Evolutionary conservation across 2,797 vertebrate genomes (phyloP), one percentile per base, ranked within the genome.

Genomic region (Chlorospingus semifuscus): DNA sequence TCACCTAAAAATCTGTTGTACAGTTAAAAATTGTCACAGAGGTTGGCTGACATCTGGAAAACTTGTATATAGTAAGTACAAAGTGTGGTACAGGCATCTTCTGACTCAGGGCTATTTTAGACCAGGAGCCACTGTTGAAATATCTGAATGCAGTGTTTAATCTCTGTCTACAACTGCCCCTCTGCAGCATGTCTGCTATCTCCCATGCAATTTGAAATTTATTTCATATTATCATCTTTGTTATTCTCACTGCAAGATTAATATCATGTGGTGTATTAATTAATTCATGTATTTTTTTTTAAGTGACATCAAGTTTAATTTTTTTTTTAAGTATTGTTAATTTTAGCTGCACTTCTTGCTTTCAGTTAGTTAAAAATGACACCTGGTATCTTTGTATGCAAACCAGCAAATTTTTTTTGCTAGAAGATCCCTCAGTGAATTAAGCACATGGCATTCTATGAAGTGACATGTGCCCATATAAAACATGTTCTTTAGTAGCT

Each of bases 1-100:
- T 94, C 75, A 87, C 75, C 75, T 91, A 70, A 87, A 95, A 83
- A 37, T 87, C 60, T 77, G 56, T 72, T 46, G 56, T 77, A 60
- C 71, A 90, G 44, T 66, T 93, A 70, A 87, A 42, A 37, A 69
- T 70, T 77, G 47, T 90, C 52, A 53, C 29, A 8, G 37, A 82
- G 15, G 37, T 36, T 46, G 59, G 18, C 44, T 11, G 13, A 77
- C 59, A 89, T 84, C 63, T 84, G 86, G 56, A 82, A 79, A 90
- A 47, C 47, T 46, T 59, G 53, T 61, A 9, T 34, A 3, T 60
- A 36, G 10, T 41, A 44, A 71, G 47, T 53, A 39, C 59, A 11
- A 50, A 87, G 41, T 68, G 41, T 68, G 69, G n/a, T 55, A 46
- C 24, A 49, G 47, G 27, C 39, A 24, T 53, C 63, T 82, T 65